Evolutionary conservation across 2,888 invertebrate genomes (phyloP).

Genomic region (Entomobrya multifasciata): DNA sequence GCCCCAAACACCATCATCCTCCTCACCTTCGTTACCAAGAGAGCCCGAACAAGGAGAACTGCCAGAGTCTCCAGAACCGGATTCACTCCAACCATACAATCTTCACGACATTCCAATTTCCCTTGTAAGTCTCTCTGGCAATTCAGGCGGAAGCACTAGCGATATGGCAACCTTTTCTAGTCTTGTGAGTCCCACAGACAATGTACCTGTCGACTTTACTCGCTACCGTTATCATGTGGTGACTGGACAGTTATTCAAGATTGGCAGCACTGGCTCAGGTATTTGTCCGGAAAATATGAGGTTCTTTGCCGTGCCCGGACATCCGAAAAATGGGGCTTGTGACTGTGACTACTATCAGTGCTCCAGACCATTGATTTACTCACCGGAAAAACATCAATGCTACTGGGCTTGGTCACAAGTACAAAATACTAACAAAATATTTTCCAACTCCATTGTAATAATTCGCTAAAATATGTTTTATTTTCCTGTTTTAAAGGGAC

Average conservation of each 20-base stretch:
- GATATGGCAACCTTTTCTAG: slow-evolving; percentile 4
- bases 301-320: slow-evolving; percentile 78
- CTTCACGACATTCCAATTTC: slow-evolving; percentile 47
- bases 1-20: neutral
- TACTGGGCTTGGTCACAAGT: slow-evolving; percentile 79
- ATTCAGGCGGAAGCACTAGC: slow-evolving; percentile 49
- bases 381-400: slow-evolving; percentile 72
- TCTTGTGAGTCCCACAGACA: neutral
- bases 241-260: slow-evolving; percentile 61
- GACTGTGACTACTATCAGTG: slow-evolving; percentile 79
- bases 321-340: slow-evolving; percentile 75
- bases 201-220: slow-evolving; percentile 60
- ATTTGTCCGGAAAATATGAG: slow-evolving; percentile 77
- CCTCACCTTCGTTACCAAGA: neutral
- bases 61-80: slow-evolving; percentile 12
- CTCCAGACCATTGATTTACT: slow-evolving; percentile 75
- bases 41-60: slow-evolving; percentile 5
- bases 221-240: slow-evolving; percentile 72
- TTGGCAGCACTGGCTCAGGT: slow-evolving; percentile 63
- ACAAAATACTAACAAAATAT: neutral
- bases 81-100: slow-evolving; percentile 9
- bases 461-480: no score
- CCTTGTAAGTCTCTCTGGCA: slow-evolving; percentile 41
- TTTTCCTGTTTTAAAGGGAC: slow-evolving; percentile 70
- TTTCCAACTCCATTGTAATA: no score